These are phyloP conservation scores for Bergia sp. DNA, from an alignment of 92 coral and sea anemone genomes.

Conservation along the genomic window DNA sequence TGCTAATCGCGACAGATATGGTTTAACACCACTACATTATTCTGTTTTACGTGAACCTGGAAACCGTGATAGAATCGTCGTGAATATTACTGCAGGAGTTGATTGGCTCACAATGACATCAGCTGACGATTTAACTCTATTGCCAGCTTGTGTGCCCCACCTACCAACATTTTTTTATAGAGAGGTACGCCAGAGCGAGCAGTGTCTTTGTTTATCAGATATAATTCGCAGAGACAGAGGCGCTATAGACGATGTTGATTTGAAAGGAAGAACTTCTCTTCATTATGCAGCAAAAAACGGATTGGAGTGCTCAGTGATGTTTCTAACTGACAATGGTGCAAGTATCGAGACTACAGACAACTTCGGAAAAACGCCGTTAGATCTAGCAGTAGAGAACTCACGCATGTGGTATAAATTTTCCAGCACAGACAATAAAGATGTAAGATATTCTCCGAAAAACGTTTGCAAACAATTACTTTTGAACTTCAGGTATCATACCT, in stretches of 20 bases:
- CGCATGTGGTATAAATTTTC: not conserved
- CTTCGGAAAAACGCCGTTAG: conserved; percentile 53
- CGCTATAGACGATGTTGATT: conserved; percentile 33
- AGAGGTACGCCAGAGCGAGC: not conserved
- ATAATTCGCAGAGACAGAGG: not conserved
- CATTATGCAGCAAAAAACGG: conserved; percentile 69
- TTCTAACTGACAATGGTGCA: conserved; percentile 40
- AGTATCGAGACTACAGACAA: conserved; percentile 35
- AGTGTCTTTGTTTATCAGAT: not conserved
- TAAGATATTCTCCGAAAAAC: not conserved
- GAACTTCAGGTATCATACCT: not conserved
- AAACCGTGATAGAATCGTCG: not conserved
- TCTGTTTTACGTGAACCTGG: conserved; percentile 19
- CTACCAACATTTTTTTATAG: too few relatives aligned
- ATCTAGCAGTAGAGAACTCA: conserved; percentile 46
- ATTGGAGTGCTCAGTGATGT: conserved; percentile 51
- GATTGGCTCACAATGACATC: not conserved
- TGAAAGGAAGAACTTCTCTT: conserved; percentile 60
- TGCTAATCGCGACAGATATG: conserved; percentile 33
- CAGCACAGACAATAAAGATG: not conserved
- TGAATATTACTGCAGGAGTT: not conserved
- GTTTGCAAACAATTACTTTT: too few relatives aligned
- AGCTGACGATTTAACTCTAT: conserved; percentile 19
- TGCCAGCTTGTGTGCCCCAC: too few relatives aligned
- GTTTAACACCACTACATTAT: conserved; percentile 61